phyloP scores from a whole-genome alignment of 2,888 invertebrate genomes.

The Xylocampa areola region DNA sequence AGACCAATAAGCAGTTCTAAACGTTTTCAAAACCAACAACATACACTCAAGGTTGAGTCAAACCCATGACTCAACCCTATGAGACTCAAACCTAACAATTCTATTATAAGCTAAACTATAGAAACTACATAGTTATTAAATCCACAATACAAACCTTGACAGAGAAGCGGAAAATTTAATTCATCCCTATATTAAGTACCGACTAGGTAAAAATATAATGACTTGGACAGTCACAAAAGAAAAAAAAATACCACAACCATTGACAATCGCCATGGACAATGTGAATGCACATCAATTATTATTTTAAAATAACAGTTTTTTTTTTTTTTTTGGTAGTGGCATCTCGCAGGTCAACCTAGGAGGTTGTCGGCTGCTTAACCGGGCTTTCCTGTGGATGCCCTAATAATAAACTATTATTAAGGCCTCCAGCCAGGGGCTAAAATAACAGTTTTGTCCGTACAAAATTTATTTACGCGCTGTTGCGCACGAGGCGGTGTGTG shows the following conservation, averaged over 20 bases:
- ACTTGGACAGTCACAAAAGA: conserved; percentile 72
- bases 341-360: too few species aligned
- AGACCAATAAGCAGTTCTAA: neutral
- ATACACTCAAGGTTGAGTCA: conserved; percentile 1
- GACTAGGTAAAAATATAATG: conserved; percentile 70
- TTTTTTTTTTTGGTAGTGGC: too few species aligned
- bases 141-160: conserved; percentile 37
- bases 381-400: too few species aligned
- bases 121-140: conserved; percentile 37
- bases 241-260: conserved; percentile 73
- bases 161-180: conserved; percentile 47
- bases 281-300: conserved; percentile 85
- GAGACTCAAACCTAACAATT: conserved; percentile 31
- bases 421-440: too few species aligned
- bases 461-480: conserved; percentile 87
- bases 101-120: conserved; percentile 36
- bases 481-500: conserved; percentile 66
- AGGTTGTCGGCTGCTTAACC: too few species aligned
- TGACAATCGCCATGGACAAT: conserved; percentile 79
- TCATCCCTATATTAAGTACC: conserved; percentile 52
- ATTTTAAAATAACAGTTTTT: conserved; percentile 90
- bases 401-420: too few species aligned
- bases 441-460: conserved; percentile 89
- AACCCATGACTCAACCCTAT: conserved; percentile 5
- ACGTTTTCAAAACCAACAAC: neutral